Evolutionary conservation across 2,888 invertebrate genomes (phyloP), one percentile per base, ranked within the genome.

Genomic region (Ornithoptera priamus): DNA sequence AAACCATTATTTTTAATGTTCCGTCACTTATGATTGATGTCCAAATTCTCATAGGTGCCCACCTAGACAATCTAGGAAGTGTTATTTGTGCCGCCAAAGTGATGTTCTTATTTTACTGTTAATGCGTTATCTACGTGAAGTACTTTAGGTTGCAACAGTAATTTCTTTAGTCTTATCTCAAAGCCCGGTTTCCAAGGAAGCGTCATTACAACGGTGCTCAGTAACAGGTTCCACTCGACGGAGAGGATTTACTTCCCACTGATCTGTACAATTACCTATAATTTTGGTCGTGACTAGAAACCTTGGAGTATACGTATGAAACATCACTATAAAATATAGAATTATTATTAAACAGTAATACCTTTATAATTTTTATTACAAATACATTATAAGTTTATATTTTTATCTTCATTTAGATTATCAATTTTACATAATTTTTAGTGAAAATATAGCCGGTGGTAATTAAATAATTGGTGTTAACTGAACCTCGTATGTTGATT

Each of bases 181-280:
- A 42, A 62, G 62, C 59, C 30, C 39, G 42, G 62, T 59, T 63
- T 62, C 68, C 36, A 68, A 63, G 68, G 63, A 68, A 68, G 30
- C 42, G 36, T 63, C 63, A 63, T 68, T 68, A 63, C 46, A 68
- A 68, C 68, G 68, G 68, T 68, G 63, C 67, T 62, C 46, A 15
- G 57, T 62, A 67, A 67, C 67, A 67, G 67, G 67, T 67, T 67
- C 39, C 57, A 24, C 57, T 46, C 24, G 62, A 36, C 22, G 20
- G n/a, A 42, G 6, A 39, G 67, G 39, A 67, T 42, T 61, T 24
- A 62, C 62, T 67, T 67, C 67, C 67, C 67, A 67, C 67, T 67
- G 24, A 30, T 24, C 15, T 22, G 59, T 59, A 50, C 50, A 60
- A 66, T 59, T 24, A 59, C 65, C 59, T 59, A 66, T 60, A 24